Conservation (phyloP, 2,113 vertebrate species). For the Caranx melampygus region DNA sequence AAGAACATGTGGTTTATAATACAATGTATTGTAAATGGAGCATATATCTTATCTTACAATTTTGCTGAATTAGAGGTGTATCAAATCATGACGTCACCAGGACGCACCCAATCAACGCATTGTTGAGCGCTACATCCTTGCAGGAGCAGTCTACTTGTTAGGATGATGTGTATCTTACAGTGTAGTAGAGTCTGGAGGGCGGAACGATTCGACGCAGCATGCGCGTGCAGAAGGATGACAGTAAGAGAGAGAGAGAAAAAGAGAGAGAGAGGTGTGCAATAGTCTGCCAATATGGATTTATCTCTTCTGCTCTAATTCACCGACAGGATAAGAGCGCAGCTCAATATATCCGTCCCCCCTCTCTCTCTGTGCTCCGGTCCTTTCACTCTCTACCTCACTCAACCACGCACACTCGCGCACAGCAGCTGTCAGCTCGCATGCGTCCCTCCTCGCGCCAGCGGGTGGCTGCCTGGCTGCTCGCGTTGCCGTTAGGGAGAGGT, state of each 20-base stretch:
- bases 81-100: not conserved
- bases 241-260: constrained; percentile 16
- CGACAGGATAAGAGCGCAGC: constrained; percentile 9
- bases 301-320: constrained; percentile 72
- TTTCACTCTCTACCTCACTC: not conserved
- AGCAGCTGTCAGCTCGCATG: constrained; percentile 49
- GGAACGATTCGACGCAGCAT: constrained; percentile 10
- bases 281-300: constrained; percentile 62
- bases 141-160: constrained; percentile 3
- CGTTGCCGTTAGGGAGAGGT: constrained; percentile 63
- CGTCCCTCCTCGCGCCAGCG: constrained; percentile 65
- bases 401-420: constrained; percentile 1
- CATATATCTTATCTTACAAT: too few species aligned
- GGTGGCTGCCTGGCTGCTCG: constrained; percentile 70
- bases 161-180: constrained; percentile 25
- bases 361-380: not conserved
- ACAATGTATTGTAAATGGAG: too few species aligned
- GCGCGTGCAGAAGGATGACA: constrained; percentile 5
- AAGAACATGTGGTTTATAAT: not conserved
- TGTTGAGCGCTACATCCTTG: not conserved
- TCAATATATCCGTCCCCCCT: constrained; percentile 44
- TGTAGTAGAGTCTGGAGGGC: constrained; percentile 2
- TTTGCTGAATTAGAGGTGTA: not conserved
- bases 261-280: constrained; percentile 32
- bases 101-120: not conserved